phyloP scores from a whole-genome alignment of 2,888 invertebrate genomes.

The Geophilus truncorum region DNA sequence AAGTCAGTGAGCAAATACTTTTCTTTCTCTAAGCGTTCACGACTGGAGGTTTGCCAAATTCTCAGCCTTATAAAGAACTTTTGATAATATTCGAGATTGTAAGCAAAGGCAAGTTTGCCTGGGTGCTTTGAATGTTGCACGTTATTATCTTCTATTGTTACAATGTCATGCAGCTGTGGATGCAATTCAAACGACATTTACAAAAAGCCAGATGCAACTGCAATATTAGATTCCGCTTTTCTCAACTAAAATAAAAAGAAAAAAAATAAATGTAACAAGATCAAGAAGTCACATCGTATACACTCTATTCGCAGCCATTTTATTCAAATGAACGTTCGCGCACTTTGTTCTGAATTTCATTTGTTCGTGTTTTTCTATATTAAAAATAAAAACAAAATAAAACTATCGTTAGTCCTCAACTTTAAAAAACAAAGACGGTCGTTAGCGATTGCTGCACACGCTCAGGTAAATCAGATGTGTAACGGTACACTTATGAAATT shows the following conservation, averaged over 20 bases:
- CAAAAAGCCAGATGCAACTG: not conserved
- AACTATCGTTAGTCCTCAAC: too few relatives aligned
- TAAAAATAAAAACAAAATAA: too few relatives aligned
- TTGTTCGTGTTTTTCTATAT: too few relatives aligned
- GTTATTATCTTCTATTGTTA: not conserved
- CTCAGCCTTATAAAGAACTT: not conserved
- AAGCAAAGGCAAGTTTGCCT: not conserved
- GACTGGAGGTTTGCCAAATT: not conserved
- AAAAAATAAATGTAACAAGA: not conserved
- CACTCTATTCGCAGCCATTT: too few relatives aligned
- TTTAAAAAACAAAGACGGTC: too few relatives aligned
- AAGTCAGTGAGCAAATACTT: not conserved
- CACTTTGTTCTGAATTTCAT: too few relatives aligned
- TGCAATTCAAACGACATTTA: not conserved
- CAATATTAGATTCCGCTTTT: not conserved
- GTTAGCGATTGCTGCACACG: too few relatives aligned
- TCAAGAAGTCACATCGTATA: not conserved
- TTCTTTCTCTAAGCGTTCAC: not conserved
- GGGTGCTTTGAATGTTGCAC: not conserved
- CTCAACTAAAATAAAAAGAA: not conserved
- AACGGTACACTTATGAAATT: too few relatives aligned
- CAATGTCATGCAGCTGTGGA: not conserved
- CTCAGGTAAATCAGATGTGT: too few relatives aligned
- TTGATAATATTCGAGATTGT: not conserved
- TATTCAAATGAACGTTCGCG: too few relatives aligned